Evolutionary conservation across 2,888 invertebrate species (phyloP).

Genomic region (Stenichneumon culpator): DNA sequence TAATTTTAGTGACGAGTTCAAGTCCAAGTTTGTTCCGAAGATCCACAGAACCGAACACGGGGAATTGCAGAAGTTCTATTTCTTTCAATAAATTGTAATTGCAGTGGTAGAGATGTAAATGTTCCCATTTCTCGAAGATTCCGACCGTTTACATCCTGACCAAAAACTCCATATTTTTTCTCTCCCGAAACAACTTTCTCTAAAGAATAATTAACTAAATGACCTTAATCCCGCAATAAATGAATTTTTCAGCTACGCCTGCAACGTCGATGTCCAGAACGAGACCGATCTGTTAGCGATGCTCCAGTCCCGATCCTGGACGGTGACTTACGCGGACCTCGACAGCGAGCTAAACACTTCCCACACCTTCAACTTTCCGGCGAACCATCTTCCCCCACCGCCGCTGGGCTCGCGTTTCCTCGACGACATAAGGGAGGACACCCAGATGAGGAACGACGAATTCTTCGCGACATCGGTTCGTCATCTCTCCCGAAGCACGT

Average conservation of each 20-base stretch:
- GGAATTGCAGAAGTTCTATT: too few species aligned
- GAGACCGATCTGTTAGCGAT: conserved; percentile 85
- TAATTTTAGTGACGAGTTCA: too few species aligned
- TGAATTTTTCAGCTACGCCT: conserved; percentile 86
- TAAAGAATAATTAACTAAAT: too few species aligned
- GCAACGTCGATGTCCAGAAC: conserved; percentile 83
- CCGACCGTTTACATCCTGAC: too few species aligned
- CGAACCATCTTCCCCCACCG: conserved; percentile 80
- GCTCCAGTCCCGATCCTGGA: conserved; percentile 86
- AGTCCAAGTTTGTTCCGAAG: too few species aligned
- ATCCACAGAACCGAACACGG: too few species aligned
- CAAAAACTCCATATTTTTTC: too few species aligned
- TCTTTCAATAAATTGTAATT: too few species aligned
- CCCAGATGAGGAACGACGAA: conserved; percentile 87
- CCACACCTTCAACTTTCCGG: conserved; percentile 85
- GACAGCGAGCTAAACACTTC: conserved; percentile 70
- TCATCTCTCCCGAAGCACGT: conserved; percentile 86
- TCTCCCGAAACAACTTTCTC: too few species aligned
- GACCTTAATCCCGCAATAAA: too few species aligned
- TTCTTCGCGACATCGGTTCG: conserved; percentile 87
- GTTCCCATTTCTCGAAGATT: too few species aligned
- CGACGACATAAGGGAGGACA: conserved; percentile 86
- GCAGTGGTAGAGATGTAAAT: too few species aligned
- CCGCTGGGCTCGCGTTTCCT: conserved; percentile 42
- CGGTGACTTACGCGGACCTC: conserved; percentile 81